Base-by-base conservation (phyloP, 2,888 invertebrate genomes). In the Apeira syringaria region DNA sequence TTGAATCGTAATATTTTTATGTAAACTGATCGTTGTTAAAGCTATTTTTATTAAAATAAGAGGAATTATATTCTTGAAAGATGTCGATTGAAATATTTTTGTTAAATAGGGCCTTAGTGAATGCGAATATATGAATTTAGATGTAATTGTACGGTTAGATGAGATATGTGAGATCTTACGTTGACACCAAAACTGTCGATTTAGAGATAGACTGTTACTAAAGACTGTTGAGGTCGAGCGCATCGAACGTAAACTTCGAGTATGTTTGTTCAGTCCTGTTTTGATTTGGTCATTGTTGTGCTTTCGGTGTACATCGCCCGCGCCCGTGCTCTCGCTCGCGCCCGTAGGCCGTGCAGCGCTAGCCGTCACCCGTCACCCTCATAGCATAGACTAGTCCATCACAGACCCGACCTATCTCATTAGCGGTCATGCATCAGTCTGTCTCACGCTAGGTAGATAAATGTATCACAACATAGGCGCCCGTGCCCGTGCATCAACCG, bases 381-480 rank as follows among this genome's bases (percentile, higher is more conserved):
- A 24, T 24, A 78, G 68, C 59, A 60, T 70, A 78, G 68, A 48
- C 48, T 77, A 80, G 75, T 54, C 70, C 80, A 77, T 73, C 83
- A 80, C 80, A 69, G 64, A 74, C 79, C 81, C 77, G 79, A 77
- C 75, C 78, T 80, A 75, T 72, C 50, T 82, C 88, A 86, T 84
- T 87, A 88, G 87, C 64, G 74, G 75, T 75, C 83, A 82, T 83
- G 64, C 57, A 81, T 83, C 80, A 75, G 78, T 77, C 73, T 81
- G 66, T 77, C 68, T 79, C 86, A 82, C 80, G 74, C 70, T 76
- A 80, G 82, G 74, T 87, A 88, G 89, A 87, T 89, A 87, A 88
- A 80, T 87, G 89, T 89, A 89, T 89, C 89, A 89, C 89, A 89
- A 87, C 70, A 68, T 87, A 88, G 80, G 86, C 88, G 89, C 89